Evolutionary conservation across 1,140 invertebrate species (phyloP).

Genomic region (Drosophila sulfurigaster): DNA sequence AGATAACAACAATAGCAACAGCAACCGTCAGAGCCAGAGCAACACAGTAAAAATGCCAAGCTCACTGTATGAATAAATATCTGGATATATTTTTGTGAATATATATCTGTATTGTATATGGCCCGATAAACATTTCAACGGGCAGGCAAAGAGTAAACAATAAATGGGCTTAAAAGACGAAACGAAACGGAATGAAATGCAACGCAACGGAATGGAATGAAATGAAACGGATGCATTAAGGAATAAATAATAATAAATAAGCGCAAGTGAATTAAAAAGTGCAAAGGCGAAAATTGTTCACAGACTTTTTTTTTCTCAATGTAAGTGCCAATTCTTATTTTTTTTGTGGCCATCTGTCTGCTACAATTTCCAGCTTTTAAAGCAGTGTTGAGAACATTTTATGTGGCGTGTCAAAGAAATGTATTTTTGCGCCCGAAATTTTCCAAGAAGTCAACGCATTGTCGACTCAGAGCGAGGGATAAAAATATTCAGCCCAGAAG

Average conservation of each 20-base stretch:
- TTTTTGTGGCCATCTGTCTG: conserved; percentile 32
- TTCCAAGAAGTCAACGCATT: conserved; percentile 68
- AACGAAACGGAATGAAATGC: not conserved
- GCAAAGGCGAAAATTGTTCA: conserved; percentile 27
- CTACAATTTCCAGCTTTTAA: conserved; percentile 36
- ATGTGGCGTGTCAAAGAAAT: conserved; percentile 63
- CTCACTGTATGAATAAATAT: conserved; percentile 2
- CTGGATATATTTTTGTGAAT: not conserved
- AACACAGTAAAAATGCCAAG: conserved; percentile 18
- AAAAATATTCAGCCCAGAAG: conserved; percentile 14
- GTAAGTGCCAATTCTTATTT: conserved; percentile 1
- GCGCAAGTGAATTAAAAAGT: conserved; percentile 41
- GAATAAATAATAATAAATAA: conserved; percentile 56
- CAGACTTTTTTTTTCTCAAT: conserved; percentile 15
- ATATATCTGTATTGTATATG: conserved; percentile 12
- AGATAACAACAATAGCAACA: conserved; percentile 26
- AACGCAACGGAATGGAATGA: not conserved
- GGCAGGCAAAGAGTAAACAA: conserved; percentile 54
- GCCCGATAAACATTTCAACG: conserved; percentile 61
- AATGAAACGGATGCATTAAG: conserved; percentile 45
- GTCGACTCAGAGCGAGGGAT: not conserved
- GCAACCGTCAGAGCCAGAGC: not conserved
- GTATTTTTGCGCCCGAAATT: conserved; percentile 59
- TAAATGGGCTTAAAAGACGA: conserved; percentile 35
- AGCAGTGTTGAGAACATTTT: conserved; percentile 42